These are phyloP conservation scores for Drosophila insularis DNA, from an alignment of 1,140 invertebrate species.

Conservation along the genomic window DNA sequence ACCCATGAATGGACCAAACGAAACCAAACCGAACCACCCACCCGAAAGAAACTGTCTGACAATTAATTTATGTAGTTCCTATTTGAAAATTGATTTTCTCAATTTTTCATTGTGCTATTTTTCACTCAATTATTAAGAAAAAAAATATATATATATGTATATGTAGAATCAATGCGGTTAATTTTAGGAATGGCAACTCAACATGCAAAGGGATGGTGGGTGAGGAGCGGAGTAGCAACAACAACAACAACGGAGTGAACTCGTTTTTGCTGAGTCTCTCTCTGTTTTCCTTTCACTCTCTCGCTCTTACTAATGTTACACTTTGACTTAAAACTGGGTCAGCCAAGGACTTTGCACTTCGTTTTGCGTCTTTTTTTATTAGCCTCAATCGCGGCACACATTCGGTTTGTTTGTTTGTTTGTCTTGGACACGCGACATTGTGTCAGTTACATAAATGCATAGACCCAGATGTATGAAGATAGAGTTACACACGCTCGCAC, in stretches of 20 bases:
- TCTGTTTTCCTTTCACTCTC: conserved; percentile 10
- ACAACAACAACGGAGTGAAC: not conserved
- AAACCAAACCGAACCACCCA: conserved; percentile 24
- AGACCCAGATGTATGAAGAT: conserved; percentile 1
- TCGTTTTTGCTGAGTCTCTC: conserved; percentile 3
- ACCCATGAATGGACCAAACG: not conserved
- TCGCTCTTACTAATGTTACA: conserved; percentile 15
- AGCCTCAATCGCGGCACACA: conserved; percentile 41
- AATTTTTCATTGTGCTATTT: conserved; percentile 45
- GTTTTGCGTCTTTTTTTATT: conserved; percentile 43
- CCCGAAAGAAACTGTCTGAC: conserved; percentile 11
- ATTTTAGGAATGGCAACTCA: conserved; percentile 38
- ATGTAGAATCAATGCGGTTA: conserved; percentile 48
- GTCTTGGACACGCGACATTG: conserved; percentile 59
- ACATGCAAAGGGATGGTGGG: conserved; percentile 26
- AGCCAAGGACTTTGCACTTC: conserved; percentile 61
- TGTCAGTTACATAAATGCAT: conserved; percentile 33
- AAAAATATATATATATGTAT: conserved; percentile 5
- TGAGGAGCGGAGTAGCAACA: not conserved
- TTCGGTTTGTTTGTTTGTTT: conserved; percentile 41
- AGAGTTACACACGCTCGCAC: conserved; percentile 3
- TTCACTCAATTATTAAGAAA: conserved; percentile 61
- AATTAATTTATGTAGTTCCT: conserved; percentile 38
- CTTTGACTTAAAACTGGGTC: conserved; percentile 57
- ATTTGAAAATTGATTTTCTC: conserved; percentile 5